phyloP scores from a whole-genome alignment of 2,888 invertebrate genomes.

The Erynnis tages region DNA sequence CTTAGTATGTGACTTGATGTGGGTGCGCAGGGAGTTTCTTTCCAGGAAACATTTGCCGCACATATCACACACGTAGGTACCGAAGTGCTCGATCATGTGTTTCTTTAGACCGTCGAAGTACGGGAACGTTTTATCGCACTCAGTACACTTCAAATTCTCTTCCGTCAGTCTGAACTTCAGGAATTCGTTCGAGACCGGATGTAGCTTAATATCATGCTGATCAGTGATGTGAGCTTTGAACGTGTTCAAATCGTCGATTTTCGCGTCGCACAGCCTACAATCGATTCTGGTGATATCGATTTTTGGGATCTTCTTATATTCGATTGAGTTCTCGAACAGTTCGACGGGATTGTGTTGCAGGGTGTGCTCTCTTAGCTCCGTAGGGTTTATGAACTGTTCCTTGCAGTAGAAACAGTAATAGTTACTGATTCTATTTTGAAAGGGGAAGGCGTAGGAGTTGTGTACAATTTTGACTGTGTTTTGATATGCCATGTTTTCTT shows the following conservation, averaged over 20 bases:
- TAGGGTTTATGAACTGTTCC: constrained; percentile 66
- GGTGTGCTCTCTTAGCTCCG: constrained; percentile 63
- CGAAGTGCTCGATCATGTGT: constrained; percentile 69
- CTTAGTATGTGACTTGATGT: constrained; percentile 67
- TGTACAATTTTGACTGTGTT: constrained; percentile 61
- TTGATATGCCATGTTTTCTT: constrained; percentile 53
- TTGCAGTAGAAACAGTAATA: constrained; percentile 72
- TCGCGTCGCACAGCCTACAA: constrained; percentile 59
- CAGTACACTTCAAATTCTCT: constrained; percentile 59
- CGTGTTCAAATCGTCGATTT: constrained; percentile 54
- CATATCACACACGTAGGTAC: constrained; percentile 63
- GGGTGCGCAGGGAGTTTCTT: constrained; percentile 65
- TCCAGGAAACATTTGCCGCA: constrained; percentile 74
- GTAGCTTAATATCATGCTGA: constrained; percentile 46
- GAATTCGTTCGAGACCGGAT: constrained; percentile 59
- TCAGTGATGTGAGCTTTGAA: constrained; percentile 55
- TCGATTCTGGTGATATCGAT: constrained; percentile 69
- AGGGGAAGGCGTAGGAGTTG: constrained; percentile 65
- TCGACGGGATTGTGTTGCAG: constrained; percentile 56
- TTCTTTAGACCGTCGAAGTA: constrained; percentile 65
- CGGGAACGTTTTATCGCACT: constrained; percentile 58
- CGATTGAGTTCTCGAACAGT: constrained; percentile 54
- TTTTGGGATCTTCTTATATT: constrained; percentile 66
- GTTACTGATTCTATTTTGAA: constrained; percentile 62
- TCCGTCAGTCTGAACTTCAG: constrained; percentile 59